Conservation (phyloP, 1,140 invertebrate genomes). For the Drosophila kikkawai region DNA sequence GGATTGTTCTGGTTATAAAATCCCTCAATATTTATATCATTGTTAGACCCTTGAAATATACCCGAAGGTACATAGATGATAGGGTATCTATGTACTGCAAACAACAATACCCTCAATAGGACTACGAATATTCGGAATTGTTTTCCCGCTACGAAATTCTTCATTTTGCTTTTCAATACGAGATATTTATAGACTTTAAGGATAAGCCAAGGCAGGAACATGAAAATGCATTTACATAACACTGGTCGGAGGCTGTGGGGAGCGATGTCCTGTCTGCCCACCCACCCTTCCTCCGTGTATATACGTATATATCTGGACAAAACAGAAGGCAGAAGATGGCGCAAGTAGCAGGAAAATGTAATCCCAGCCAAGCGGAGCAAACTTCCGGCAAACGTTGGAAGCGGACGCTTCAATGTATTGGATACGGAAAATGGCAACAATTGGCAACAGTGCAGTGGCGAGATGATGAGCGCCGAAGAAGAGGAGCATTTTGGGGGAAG, state of each 20-base stretch:
- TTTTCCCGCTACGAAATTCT: conserved; percentile 68
- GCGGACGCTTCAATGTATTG: conserved; percentile 83
- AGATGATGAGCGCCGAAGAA: conserved; percentile 8
- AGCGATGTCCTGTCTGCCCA: conserved; percentile 22
- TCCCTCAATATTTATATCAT: too few species aligned
- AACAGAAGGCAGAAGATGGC: conserved; percentile 59
- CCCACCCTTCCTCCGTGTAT: conserved; percentile 10
- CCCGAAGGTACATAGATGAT: background rate
- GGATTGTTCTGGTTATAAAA: too few species aligned
- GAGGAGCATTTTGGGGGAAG: background rate
- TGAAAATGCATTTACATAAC: conserved; percentile 83
- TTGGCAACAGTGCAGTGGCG: conserved; percentile 68
- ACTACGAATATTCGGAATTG: conserved; percentile 48
- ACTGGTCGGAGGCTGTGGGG: conserved; percentile 15
- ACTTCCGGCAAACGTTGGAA: conserved; percentile 80
- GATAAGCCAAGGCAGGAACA: conserved; percentile 74
- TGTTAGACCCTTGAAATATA: background rate
- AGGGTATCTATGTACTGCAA: background rate
- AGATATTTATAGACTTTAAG: conserved; percentile 82
- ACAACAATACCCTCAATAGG: conserved; percentile 18
- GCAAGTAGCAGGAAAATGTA: conserved; percentile 79
- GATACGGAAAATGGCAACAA: conserved; percentile 80
- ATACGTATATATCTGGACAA: conserved; percentile 41
- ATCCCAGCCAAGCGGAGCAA: conserved; percentile 82
- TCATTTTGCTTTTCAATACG: conserved; percentile 72